Evolutionary conservation across 92 coral and sea anemone species (phyloP).

Genomic region (Epizoanthus illoricatus): DNA sequence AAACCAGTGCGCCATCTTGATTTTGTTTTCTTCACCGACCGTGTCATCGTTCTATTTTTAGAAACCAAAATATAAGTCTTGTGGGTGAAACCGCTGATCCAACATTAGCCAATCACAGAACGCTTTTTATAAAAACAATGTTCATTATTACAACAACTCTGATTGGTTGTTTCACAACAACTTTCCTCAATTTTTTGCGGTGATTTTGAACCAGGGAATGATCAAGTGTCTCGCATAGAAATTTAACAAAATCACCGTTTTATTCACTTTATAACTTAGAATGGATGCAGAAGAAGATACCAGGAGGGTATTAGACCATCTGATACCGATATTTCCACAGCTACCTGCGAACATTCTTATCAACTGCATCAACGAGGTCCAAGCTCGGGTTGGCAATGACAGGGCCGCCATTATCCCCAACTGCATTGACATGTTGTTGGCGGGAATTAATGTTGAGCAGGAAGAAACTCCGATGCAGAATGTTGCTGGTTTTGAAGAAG

Average conservation of each 20-base stretch:
- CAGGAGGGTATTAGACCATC: slow-evolving; percentile 53
- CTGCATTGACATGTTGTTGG: slow-evolving; percentile 58
- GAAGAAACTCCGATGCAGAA: slow-evolving; percentile 9
- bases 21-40: not conserved
- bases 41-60: slow-evolving; percentile 56
- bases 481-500: slow-evolving; percentile 8
- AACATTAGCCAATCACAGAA: slow-evolving; percentile 16
- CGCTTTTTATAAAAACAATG: not conserved
- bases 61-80: not conserved
- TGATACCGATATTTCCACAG: slow-evolving; percentile 91
- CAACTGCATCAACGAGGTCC: slow-evolving; percentile 61
- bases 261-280: not conserved
- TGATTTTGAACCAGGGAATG: not conserved
- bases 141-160: slow-evolving; percentile 1
- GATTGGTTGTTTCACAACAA: slow-evolving; percentile 47
- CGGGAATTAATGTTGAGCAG: slow-evolving; percentile 26
- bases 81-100: slow-evolving; percentile 40
- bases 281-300: slow-evolving; percentile 53
- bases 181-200: not conserved
- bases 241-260: slow-evolving; percentile 9
- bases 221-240: not conserved
- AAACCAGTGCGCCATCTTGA: slow-evolving; percentile 98
- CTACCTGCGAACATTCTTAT: slow-evolving; percentile 47
- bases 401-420: slow-evolving; percentile 61
- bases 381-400: slow-evolving; percentile 62